Percentiles rank a stretch among this genome's conserved stretches.
phyloP scores from a whole-genome alignment of 1,140 invertebrate species.

The Drosophila ohnishii region DNA sequence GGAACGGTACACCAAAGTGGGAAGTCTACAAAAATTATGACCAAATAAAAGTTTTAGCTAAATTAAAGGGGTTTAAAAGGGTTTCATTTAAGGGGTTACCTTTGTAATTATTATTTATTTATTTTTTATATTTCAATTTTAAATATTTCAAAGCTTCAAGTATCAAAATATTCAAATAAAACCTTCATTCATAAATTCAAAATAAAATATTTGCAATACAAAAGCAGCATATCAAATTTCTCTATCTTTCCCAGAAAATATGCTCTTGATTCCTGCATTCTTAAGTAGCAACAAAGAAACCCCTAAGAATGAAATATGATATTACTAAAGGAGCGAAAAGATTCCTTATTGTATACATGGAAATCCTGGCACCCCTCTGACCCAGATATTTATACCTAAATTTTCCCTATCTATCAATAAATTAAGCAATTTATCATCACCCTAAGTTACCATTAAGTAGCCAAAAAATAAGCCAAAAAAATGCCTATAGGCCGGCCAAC shows the following conservation, averaged over 20 bases:
- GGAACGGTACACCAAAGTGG: constrained; percentile 7
- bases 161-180: neutral
- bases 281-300: constrained; percentile 1
- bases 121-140: too few species aligned
- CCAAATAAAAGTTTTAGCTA: neutral
- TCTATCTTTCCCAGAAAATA: neutral
- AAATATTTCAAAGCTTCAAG: neutral
- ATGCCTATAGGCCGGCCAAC: constrained; percentile 36
- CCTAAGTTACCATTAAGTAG: constrained; percentile 27
- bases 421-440: constrained; percentile 61
- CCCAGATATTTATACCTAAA: neutral
- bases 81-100: neutral
- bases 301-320: constrained; percentile 11
- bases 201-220: neutral
- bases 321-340: neutral
- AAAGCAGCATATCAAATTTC: constrained; percentile 1
- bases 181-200: neutral
- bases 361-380: constrained; percentile 8
- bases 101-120: too few species aligned
- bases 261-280: neutral
- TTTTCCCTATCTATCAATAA: constrained; percentile 32
- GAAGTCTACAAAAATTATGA: constrained; percentile 2
- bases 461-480: constrained; percentile 22
- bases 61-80: constrained; percentile 4
- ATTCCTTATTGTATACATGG: neutral